Percentiles rank a stretch among this genome's conserved stretches.
Conservation (phyloP, 2,797 vertebrate genomes). For the Chelon auratus region DNA sequence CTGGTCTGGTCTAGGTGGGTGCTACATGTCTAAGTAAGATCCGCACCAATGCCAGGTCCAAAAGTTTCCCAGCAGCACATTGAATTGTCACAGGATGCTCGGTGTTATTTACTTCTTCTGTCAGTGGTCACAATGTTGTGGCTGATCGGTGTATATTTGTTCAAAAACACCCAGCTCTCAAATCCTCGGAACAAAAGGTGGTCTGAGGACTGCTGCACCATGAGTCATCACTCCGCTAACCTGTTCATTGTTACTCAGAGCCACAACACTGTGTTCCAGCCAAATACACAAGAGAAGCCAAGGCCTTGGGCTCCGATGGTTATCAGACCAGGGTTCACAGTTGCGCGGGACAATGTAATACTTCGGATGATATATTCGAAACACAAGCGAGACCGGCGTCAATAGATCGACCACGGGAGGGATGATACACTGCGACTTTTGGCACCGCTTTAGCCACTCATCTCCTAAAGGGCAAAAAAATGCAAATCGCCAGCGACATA, state of each 20-base stretch:
- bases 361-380: conserved; percentile 20
- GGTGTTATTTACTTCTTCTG: no score
- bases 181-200: conserved; percentile 17
- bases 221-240: conserved; percentile 49
- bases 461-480: conserved; percentile 60
- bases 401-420: conserved; percentile 35
- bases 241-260: conserved; percentile 29
- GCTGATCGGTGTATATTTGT: no score
- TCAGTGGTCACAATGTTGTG: no score
- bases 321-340: conserved; percentile 28
- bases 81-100: no score
- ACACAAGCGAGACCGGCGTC: conserved; percentile 10
- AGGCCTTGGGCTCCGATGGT: conserved; percentile 20
- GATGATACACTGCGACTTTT: conserved; percentile 44
- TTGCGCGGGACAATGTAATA: conserved; percentile 18
- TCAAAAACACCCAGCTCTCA: neutral
- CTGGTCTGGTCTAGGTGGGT: no score
- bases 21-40: no score
- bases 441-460: conserved; percentile 51
- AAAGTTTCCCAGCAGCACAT: no score
- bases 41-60: no score
- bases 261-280: conserved; percentile 26
- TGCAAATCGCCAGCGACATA: conserved; percentile 45
- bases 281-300: conserved; percentile 22
- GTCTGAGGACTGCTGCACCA: conserved; percentile 34